phyloP scores from a whole-genome alignment of 37 sponge, comb jelly and placozoan genomes.

The Haliclona indistincta region DNA sequence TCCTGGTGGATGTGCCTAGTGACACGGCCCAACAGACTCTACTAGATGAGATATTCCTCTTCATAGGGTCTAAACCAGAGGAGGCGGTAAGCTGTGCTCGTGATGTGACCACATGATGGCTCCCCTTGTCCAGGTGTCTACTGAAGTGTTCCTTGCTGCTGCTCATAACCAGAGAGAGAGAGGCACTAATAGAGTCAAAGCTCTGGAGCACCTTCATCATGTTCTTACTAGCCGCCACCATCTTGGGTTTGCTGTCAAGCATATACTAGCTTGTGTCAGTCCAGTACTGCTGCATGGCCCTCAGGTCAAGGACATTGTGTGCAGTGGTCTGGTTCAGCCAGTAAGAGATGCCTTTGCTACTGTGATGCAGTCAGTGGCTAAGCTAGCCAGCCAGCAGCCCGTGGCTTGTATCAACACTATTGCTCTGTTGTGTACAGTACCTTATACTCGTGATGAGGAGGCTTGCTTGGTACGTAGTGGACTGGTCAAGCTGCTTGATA shows the following conservation, averaged over 20 bases:
- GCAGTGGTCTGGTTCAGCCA: conserved; percentile 59
- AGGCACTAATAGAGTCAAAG: conserved; percentile 62
- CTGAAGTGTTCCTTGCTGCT: conserved; percentile 74
- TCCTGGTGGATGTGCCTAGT: conserved; percentile 39
- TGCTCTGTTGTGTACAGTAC: conserved; percentile 77
- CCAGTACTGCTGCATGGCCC: conserved; percentile 55
- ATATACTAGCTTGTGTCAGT: conserved; percentile 69
- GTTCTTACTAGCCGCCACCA: conserved; percentile 58
- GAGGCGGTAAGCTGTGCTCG: conserved; percentile 69
- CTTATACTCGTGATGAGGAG: conserved; percentile 85
- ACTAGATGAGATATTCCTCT: conserved; percentile 76
- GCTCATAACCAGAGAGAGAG: conserved; percentile 69
- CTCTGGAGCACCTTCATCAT: conserved; percentile 79
- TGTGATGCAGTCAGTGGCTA: conserved; percentile 74
- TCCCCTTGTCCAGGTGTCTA: conserved; percentile 54
- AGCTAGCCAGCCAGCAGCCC: conserved; percentile 75
- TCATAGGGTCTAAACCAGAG: conserved; percentile 80
- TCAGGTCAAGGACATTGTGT: conserved; percentile 41
- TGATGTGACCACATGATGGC: not conserved
- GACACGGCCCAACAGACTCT: conserved; percentile 36
- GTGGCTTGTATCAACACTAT: conserved; percentile 82
- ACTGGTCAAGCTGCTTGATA: conserved; percentile 83
- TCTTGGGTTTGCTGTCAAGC: conserved; percentile 47
- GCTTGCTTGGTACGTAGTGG: conserved; percentile 84
- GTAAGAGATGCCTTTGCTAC: conserved; percentile 73